Base-by-base conservation (phyloP, 2,113 vertebrate genomes). In the Bubo bubo region DNA sequence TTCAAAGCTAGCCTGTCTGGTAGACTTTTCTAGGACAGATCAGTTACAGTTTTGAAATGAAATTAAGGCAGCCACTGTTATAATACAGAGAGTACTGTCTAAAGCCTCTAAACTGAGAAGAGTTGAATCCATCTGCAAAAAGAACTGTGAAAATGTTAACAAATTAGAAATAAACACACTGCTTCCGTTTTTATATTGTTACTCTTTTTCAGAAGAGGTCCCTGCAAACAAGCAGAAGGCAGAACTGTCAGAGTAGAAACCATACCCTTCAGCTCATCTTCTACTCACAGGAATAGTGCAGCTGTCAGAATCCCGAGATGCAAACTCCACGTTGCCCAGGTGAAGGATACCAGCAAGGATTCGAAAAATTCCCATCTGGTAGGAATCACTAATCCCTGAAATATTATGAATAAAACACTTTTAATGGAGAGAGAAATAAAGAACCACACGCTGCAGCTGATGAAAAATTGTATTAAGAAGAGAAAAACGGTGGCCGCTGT, bases 331-430 rank as follows among this genome's bases (percentile, higher is more conserved):
- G 1, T 99, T 99, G 89, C 99, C 99, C 83, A 99, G 94, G 96
- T 99, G 99, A 98, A 99, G 99, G 97, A 99, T 99, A 66, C 99
- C 99, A 93, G 99, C 99, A 93, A 99, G 98, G 96, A 99, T 99
- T 94, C 98, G 98, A 97, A 99, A 99, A 97, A 99, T 98, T 64
- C 99, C 99, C 98, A 99, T 99, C 98, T 99, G 99, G 96, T 99
- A 98, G 50, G 98, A 98, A 91, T 99, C 99, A 93, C 98, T 99
- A 90, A 99, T 99, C 62, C 99, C 99, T 99, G 96, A 72, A 98
- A 92, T 70, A 88, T 5, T 5, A 73, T 12, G 20, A 95, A 93
- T 52, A 92, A 95, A 85, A 55, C 8, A 1, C 24, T 59, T 41
- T 70, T 58, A 88, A 45, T 68, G 18, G 32, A 80, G 32, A 87